A percentile compares a stretch with the other conserved stretches of the same genome.
Evolutionary conservation across 30 jellyfish, hydroid and myxozoan species (phyloP).

Genomic region (Nemopilema nomurai): DNA sequence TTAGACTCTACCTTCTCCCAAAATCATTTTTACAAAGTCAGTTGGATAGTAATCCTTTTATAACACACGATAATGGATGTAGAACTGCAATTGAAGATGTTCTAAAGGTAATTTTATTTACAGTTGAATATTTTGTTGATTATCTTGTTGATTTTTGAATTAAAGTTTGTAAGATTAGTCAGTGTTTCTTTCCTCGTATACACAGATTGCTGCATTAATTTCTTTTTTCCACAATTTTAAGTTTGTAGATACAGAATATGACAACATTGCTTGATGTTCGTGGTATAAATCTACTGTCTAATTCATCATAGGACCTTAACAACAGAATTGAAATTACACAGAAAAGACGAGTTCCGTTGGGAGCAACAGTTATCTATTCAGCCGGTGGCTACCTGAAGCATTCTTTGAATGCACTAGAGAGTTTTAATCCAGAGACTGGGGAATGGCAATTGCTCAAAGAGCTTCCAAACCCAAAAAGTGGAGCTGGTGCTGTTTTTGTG

Average conservation of each 20-base stretch:
- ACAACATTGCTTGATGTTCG: not conserved
- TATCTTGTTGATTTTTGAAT: no score
- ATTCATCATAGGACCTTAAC: slow-evolving; percentile 39
- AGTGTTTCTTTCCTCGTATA: no score
- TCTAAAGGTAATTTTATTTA: slow-evolving; percentile 42
- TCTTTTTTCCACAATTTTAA: no score
- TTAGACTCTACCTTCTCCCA: slow-evolving; percentile 77
- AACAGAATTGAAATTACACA: slow-evolving; percentile 44
- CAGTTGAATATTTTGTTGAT: not conserved
- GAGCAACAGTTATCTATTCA: slow-evolving; percentile 78
- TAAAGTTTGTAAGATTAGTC: no score
- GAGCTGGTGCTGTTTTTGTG: slow-evolving; percentile 94
- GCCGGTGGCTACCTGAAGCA: slow-evolving; percentile 94
- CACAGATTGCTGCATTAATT: no score
- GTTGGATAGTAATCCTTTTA: slow-evolving; percentile 58
- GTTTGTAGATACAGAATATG: not conserved
- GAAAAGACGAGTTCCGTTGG: slow-evolving; percentile 75
- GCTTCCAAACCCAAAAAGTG: slow-evolving; percentile 90
- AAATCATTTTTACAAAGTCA: slow-evolving; percentile 59
- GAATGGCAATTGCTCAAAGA: slow-evolving; percentile 73
- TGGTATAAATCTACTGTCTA: not conserved
- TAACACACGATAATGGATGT: slow-evolving; percentile 58
- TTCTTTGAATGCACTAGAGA: slow-evolving; percentile 61
- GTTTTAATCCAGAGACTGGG: slow-evolving; percentile 80
- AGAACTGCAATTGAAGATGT: slow-evolving; percentile 35